Evolutionary conservation across 2,888 invertebrate genomes (phyloP).

Genomic region (Megamerina dolium): DNA sequence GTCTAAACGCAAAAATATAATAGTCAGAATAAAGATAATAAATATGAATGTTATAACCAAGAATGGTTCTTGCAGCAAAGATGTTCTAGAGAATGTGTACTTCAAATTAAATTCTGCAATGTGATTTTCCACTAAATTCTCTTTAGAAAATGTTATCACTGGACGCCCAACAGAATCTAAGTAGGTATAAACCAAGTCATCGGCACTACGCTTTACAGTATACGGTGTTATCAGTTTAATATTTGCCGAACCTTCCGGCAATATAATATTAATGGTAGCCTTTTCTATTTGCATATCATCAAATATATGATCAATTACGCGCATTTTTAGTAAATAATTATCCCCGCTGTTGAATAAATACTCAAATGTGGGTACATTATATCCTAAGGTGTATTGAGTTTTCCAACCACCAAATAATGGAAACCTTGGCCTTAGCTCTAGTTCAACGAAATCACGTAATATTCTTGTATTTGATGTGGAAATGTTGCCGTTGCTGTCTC

Average conservation of each 20-base stretch:
- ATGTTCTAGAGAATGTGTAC: constrained; percentile 78
- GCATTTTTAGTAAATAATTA: constrained; percentile 82
- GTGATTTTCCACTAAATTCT: constrained; percentile 90
- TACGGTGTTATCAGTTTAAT: constrained; percentile 79
- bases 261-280: constrained; percentile 76
- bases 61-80: constrained; percentile 90
- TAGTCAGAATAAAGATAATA: constrained; percentile 81
- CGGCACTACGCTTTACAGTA: constrained; percentile 64
- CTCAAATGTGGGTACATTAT: constrained; percentile 96
- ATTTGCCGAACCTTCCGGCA: constrained; percentile 88
- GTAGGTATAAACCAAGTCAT: constrained; percentile 83
- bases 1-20: constrained; percentile 91
- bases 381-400: constrained; percentile 92
- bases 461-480: constrained; percentile 91
- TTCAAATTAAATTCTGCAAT: constrained; percentile 89
- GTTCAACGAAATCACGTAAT: constrained; percentile 85
- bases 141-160: constrained; percentile 73
- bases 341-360: constrained; percentile 79
- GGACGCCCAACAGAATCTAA: constrained; percentile 91
- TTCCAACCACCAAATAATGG: constrained; percentile 99
- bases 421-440: constrained; percentile 93
- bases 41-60: constrained; percentile 84
- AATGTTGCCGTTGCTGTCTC: constrained; percentile 97
- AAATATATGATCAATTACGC: constrained; percentile 92
- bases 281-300: constrained; percentile 96